A percentile compares a stretch with the other conserved stretches of the same genome.
Evolutionary conservation across 2,888 invertebrate genomes (phyloP).

Genomic region (Xylocampa areola): DNA sequence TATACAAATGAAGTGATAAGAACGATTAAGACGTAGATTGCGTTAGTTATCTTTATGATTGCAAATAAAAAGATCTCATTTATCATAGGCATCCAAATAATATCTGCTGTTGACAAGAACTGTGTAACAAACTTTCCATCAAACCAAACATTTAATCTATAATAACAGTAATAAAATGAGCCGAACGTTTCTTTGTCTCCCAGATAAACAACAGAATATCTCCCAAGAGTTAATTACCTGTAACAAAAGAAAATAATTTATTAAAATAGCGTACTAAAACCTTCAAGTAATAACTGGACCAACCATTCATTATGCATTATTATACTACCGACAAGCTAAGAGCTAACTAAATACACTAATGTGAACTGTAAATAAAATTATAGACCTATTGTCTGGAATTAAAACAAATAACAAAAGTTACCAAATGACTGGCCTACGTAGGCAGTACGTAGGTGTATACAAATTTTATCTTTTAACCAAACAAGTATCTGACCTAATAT

Average conservation of each 20-base stretch:
- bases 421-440: conserved; percentile 20
- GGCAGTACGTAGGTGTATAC: conserved; percentile 23
- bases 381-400: conserved; percentile 20
- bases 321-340: not conserved
- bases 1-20: conserved; percentile 24
- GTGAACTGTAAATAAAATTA: conserved; percentile 18
- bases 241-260: conserved; percentile 58
- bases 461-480: conserved; percentile 33
- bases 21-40: conserved; percentile 39
- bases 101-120: conserved; percentile 2
- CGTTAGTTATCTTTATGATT: conserved; percentile 25
- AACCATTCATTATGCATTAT: not conserved
- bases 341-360: not conserved
- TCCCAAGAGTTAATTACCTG: conserved; percentile 59
- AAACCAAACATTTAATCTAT: conserved; percentile 2
- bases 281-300: conserved; percentile 1
- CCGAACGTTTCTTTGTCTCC: conserved; percentile 50
- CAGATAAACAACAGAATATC: conserved; percentile 9
- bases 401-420: conserved; percentile 26
- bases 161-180: conserved; percentile 59
- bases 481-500: conserved; percentile 43
- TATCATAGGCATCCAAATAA: conserved; percentile 25
- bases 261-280: conserved; percentile 11
- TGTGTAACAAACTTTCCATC: conserved; percentile 28
- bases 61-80: conserved; percentile 13